Evolutionary conservation across 2,888 invertebrate species (phyloP).

Genomic region (Vannuccia rotundouncinata): DNA sequence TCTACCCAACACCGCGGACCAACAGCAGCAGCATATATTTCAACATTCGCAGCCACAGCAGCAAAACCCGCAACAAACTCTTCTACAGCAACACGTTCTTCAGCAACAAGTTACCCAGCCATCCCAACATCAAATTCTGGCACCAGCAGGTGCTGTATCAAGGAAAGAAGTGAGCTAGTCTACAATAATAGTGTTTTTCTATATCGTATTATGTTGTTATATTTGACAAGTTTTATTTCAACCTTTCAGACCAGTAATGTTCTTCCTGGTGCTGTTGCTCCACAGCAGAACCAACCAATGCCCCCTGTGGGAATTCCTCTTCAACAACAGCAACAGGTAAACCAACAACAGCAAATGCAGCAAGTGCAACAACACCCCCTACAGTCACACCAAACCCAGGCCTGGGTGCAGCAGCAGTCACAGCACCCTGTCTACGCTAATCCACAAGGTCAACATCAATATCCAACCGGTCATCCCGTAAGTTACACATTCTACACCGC

Average conservation of each 20-base stretch:
- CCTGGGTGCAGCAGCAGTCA: not conserved
- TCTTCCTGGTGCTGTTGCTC: too few relatives aligned
- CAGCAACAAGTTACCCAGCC: conserved; percentile 1
- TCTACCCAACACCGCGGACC: not conserved
- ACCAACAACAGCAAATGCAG: not conserved
- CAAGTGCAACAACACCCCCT: not conserved
- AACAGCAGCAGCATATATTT: not conserved
- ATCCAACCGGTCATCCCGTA: not conserved
- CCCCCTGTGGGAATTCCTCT: too few relatives aligned
- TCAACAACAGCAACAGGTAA: not conserved
- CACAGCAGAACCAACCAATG: too few relatives aligned
- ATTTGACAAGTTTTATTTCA: too few relatives aligned
- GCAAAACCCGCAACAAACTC: conserved; percentile 29
- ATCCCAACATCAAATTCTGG: not conserved
- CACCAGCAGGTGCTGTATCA: not conserved
- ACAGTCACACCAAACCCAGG: conserved; percentile 10
- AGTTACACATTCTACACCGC: too few relatives aligned
- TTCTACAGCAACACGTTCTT: conserved; percentile 22
- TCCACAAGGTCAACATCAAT: not conserved
- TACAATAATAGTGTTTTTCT: too few relatives aligned
- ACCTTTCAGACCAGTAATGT: too few relatives aligned
- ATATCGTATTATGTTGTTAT: too few relatives aligned
- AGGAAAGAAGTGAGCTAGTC: not conserved
- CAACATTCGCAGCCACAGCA: conserved; percentile 5
- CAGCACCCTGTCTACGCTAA: not conserved